phyloP scores from a whole-genome alignment of 37 sponge, comb jelly and placozoan species.

The Halichondria panicea region DNA sequence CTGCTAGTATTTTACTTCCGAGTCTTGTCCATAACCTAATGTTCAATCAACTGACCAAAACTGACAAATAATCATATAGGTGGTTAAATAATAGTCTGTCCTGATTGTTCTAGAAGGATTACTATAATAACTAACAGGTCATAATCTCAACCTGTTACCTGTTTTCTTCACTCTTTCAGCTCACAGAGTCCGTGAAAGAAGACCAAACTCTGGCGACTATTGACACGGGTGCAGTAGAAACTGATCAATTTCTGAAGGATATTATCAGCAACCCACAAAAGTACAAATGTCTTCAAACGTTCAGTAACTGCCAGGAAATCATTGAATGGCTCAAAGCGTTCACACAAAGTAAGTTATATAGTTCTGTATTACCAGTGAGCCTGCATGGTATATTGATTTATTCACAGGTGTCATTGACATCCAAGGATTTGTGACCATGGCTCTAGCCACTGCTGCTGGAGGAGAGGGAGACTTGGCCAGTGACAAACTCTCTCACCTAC shows the following conservation, averaged over 20 bases:
- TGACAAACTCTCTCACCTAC: slow-evolving; percentile 62
- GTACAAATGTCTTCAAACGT: slow-evolving; percentile 27
- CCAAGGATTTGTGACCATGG: slow-evolving; percentile 61
- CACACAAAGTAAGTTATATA: slow-evolving; percentile 19
- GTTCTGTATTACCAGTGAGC: no score
- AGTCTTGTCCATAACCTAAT: no score
- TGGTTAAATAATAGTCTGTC: no score
- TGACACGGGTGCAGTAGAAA: neutral
- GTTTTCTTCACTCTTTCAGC: no score
- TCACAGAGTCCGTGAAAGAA: no score
- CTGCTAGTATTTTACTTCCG: no score
- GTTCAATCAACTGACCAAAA: no score
- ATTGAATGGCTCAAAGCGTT: slow-evolving; percentile 44
- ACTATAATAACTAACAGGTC: no score
- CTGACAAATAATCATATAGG: no score
- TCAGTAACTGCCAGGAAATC: slow-evolving; percentile 22
- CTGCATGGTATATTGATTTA: no score
- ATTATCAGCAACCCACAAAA: slow-evolving; percentile 5
- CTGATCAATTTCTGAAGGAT: slow-evolving; percentile 32
- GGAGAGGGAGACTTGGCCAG: slow-evolving; percentile 54
- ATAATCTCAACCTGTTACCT: no score
- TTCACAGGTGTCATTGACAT: slow-evolving; percentile 50
- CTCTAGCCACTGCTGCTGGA: slow-evolving; percentile 67
- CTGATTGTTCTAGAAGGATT: no score
- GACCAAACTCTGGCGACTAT: slow-evolving; percentile 30